Conservation (phyloP, 2,797 vertebrate species). For the Lateolabrax maculatus region DNA sequence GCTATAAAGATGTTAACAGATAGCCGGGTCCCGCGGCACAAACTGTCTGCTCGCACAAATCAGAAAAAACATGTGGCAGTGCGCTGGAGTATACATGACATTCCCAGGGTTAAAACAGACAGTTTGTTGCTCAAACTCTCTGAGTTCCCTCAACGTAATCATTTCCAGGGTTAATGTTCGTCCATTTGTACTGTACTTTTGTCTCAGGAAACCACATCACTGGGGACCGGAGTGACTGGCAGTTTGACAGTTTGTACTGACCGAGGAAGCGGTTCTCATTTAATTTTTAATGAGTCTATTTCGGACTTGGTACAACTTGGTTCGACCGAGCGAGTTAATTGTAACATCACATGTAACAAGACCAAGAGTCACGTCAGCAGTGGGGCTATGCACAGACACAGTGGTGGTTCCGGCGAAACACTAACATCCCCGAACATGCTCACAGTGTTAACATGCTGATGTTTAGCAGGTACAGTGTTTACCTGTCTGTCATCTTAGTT, state of each 20-base stretch:
- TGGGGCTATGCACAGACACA: not conserved
- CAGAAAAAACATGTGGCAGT: slow-evolving; percentile 67
- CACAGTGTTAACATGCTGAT: too few relatives aligned
- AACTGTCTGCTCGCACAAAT: slow-evolving; percentile 22
- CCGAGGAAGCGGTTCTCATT: not conserved
- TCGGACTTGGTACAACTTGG: not conserved
- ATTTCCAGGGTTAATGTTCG: not conserved
- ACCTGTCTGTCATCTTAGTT: not conserved
- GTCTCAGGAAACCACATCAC: slow-evolving; percentile 8
- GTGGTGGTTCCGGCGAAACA: not conserved
- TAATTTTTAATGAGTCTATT: not conserved
- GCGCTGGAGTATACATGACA: not conserved
- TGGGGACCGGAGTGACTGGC: not conserved
- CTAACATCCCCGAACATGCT: not conserved
- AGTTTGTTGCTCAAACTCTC: not conserved
- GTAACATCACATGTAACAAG: not conserved
- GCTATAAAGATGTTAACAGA: slow-evolving; percentile 68
- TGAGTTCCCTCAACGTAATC: not conserved
- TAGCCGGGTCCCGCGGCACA: slow-evolving; percentile 10
- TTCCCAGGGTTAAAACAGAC: slow-evolving; percentile 5
- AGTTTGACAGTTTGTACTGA: not conserved
- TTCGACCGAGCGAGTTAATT: not conserved
- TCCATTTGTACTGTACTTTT: not conserved
- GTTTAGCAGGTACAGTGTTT: not conserved
- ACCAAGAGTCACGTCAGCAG: not conserved